Base-by-base conservation (phyloP, 2,888 invertebrate genomes). In the Lycia hirtaria region DNA sequence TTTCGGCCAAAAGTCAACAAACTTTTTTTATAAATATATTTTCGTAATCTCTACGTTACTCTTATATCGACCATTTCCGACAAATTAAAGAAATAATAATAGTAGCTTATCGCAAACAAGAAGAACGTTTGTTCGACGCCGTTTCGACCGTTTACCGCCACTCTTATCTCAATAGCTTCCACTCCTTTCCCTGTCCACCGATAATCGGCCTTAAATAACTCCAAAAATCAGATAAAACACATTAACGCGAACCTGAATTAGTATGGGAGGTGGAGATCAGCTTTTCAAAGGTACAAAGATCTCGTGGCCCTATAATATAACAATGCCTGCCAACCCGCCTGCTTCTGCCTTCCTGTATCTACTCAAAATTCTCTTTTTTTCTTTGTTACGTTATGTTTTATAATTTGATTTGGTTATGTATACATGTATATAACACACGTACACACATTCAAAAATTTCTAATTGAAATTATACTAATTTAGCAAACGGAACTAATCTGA, bases 161-260 rank as follows among this genome's bases (percentile, higher is more conserved):
- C 50, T 45, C 35, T 49, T 51, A 56, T 56, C 50, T 41, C 35
- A 15, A 51, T 40, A 53, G 48, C 55, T 57, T 57, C 52, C 52
- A 58, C 43, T 53, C 57, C 48, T 43, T 57, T 57, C 17, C 51
- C 32, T 20, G 40, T 45, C 37, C 22, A 15, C 4, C 60, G 74
- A 77, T 76, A 78, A 72, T 65, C 57, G 61, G 71, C 69, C 64
- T 69, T 82, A 80, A 83, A 83, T 81, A 78, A 78, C 74, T 74
- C 74, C 70, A 78, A 83, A 84, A 83, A 85, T 85, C 85, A 73
- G 86, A 86, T 87, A 85, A 79, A 72, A 60, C 45, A 65, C 76
- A 75, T 58, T 79, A 78, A 77, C 71, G 72, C 67, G 63, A 69
- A 69, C 65, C 71, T 60, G 70, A 81, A 85, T 85, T 83, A 78